Conservation (phyloP, 2,113 vertebrate genomes). For the Pipa parva region DNA sequence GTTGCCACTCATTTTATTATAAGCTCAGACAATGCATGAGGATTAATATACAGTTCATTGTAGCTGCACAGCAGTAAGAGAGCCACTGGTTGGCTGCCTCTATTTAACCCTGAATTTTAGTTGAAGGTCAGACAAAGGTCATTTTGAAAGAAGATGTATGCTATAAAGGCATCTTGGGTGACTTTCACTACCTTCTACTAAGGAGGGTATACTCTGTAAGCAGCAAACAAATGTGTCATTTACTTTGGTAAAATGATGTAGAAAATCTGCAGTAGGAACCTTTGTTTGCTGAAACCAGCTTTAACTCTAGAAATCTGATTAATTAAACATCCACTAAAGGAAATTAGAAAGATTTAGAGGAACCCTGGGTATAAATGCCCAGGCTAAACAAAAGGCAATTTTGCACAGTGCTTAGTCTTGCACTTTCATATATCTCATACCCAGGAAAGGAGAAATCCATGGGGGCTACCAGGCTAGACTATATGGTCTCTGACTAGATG, state of each 20-base stretch:
- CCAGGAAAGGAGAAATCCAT: constrained; percentile 51
- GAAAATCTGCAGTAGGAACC: constrained; percentile 60
- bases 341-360: constrained; percentile 66
- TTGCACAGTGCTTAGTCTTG: constrained; percentile 95
- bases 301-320: constrained; percentile 61
- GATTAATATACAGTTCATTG: no score
- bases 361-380: constrained; percentile 86
- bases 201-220: no score
- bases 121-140: no score
- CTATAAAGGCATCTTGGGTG: no score
- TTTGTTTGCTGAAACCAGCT: constrained; percentile 65
- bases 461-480: constrained; percentile 50
- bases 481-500: constrained; percentile 52
- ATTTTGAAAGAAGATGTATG: no score
- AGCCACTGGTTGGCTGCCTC: neutral
- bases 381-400: constrained; percentile 93
- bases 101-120: neutral
- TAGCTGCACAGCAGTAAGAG: neutral
- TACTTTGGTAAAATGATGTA: no score
- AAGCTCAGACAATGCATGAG: no score
- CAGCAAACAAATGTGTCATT: no score
- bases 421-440: constrained; percentile 87
- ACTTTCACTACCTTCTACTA: no score
- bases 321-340: constrained; percentile 63
- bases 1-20: no score